phyloP scores from a whole-genome alignment of 2,888 invertebrate genomes.

The Lepidochrysops patricia region DNA sequence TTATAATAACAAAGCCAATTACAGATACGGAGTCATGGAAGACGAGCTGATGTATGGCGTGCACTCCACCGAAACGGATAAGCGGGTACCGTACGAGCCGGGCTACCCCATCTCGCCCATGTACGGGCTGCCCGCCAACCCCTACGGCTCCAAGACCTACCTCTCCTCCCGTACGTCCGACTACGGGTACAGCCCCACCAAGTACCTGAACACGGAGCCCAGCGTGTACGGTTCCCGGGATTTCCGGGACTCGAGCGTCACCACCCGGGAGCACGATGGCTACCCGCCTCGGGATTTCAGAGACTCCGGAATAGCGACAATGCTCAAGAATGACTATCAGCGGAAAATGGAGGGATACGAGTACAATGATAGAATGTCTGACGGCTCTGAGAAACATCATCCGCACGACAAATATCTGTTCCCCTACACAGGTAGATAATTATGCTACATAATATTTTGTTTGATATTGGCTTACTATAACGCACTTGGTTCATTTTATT shows the following conservation, averaged over 20 bases:
- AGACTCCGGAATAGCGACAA: slow-evolving; percentile 65
- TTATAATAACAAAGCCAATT: too few species aligned
- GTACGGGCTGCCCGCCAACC: slow-evolving; percentile 63
- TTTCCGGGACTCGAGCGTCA: slow-evolving; percentile 50
- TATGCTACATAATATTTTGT: background rate
- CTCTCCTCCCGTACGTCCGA: slow-evolving; percentile 59
- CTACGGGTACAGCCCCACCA: slow-evolving; percentile 66
- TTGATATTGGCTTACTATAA: background rate
- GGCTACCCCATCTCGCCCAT: slow-evolving; percentile 67
- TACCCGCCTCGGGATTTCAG: slow-evolving; percentile 61
- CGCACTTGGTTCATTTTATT: background rate
- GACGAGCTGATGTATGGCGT: slow-evolving; percentile 66
- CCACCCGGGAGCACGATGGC: slow-evolving; percentile 57
- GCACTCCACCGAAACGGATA: slow-evolving; percentile 53
- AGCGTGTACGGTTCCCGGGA: slow-evolving; percentile 59
- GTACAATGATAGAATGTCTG: slow-evolving; percentile 79
- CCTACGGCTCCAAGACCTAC: slow-evolving; percentile 67
- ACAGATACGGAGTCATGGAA: slow-evolving; percentile 64
- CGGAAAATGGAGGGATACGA: slow-evolving; percentile 69
- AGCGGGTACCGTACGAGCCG: slow-evolving; percentile 64
- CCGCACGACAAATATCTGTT: slow-evolving; percentile 86
- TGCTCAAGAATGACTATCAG: slow-evolving; percentile 71
- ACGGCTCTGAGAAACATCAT: slow-evolving; percentile 82
- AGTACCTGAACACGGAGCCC: slow-evolving; percentile 51
- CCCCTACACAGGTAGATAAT: slow-evolving; percentile 82